Conservation (phyloP, 2,797 vertebrate genomes). For the Chaunax sp. region DNA sequence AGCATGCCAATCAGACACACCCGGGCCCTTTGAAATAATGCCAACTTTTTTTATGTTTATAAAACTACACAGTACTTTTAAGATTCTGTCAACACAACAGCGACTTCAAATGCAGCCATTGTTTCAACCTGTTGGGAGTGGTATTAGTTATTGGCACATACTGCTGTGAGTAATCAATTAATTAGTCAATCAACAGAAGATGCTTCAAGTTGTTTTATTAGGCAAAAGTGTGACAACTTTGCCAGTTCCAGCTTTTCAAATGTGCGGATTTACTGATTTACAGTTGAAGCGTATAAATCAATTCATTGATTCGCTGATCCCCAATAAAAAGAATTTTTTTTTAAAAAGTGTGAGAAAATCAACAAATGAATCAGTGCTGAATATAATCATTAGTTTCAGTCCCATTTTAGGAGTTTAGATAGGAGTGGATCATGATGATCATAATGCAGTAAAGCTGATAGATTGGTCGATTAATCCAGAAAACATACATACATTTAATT, state of each 20-base stretch:
- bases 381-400: too few species aligned
- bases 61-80: background rate
- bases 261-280: background rate
- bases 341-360: too few species aligned
- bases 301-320: too few species aligned
- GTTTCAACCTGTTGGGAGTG: background rate
- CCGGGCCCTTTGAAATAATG: constrained; percentile 1
- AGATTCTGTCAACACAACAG: background rate
- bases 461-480: too few species aligned
- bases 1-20: constrained; percentile 20
- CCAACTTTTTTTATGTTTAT: too few species aligned
- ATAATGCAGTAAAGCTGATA: too few species aligned
- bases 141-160: background rate
- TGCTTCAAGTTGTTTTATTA: background rate
- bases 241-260: background rate
- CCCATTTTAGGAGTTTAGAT: too few species aligned
- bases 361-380: too few species aligned
- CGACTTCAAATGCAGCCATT: background rate
- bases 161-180: background rate
- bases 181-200: background rate
- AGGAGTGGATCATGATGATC: too few species aligned
- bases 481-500: too few species aligned
- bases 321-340: too few species aligned
- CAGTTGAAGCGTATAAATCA: too few species aligned
- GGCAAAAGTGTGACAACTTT: background rate